Evolutionary conservation across 2,113 vertebrate genomes (phyloP).

Genomic region (Hystrix brachyura): DNA sequence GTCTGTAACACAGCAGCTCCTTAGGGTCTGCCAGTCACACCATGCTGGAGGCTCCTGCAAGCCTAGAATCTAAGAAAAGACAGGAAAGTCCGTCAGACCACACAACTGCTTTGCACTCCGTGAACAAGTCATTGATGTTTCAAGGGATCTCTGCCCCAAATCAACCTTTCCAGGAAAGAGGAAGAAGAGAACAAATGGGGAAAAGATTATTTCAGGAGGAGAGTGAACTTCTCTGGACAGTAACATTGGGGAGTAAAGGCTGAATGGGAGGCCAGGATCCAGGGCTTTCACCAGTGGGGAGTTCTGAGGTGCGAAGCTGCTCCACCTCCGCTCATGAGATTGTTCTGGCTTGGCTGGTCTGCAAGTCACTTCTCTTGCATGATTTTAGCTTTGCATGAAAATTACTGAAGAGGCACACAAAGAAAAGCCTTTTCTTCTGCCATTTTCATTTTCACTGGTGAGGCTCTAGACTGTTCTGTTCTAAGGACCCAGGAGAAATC

Average conservation of each 20-base stretch:
- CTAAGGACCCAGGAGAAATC: not conserved
- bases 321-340: not conserved
- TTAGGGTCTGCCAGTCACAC: conserved; percentile 95
- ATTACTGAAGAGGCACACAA: not conserved
- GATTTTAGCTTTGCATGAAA: conserved; percentile 40
- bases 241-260: not conserved
- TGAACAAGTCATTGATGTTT: not conserved
- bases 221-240: not conserved
- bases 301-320: not conserved
- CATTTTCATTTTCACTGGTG: not conserved
- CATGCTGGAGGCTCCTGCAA: conserved; percentile 89
- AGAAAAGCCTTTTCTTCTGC: not conserved
- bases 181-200: not conserved
- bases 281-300: not conserved
- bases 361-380: not conserved
- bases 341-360: conserved; percentile 5
- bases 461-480: conserved; percentile 20
- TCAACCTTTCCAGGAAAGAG: not conserved
- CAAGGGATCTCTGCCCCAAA: not conserved
- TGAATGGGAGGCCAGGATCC: not conserved
- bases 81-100: conserved; percentile 7
- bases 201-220: conserved; percentile 1
- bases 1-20: conserved; percentile 90
- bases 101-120: not conserved
- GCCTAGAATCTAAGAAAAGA: conserved; percentile 91